phyloP scores from a whole-genome alignment of 2,888 invertebrate species.

The Boloria euphrosyne region DNA sequence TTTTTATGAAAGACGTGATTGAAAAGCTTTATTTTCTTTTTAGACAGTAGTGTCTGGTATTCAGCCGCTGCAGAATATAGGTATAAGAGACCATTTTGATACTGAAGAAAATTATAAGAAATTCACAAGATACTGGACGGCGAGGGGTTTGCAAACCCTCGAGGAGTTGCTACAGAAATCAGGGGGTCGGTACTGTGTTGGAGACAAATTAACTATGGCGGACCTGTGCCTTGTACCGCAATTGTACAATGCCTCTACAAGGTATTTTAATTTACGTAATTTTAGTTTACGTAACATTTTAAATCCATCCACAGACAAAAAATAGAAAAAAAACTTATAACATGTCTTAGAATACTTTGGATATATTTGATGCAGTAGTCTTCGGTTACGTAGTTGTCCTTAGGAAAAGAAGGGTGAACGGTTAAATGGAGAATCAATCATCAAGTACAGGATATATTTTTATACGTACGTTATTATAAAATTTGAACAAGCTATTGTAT shows the following conservation, averaged over 20 bases:
- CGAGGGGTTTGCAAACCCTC: constrained; percentile 80
- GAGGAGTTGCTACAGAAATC: constrained; percentile 74
- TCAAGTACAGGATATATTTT: too few relatives aligned
- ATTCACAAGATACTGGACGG: constrained; percentile 80
- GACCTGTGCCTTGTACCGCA: constrained; percentile 87
- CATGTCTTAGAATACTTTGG: too few relatives aligned
- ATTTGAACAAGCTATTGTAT: too few relatives aligned
- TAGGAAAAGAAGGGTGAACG: too few relatives aligned
- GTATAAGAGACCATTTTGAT: constrained; percentile 66
- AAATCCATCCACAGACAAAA: neutral
- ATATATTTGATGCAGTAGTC: too few relatives aligned
- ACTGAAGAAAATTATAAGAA: constrained; percentile 64
- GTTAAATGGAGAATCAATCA: too few relatives aligned
- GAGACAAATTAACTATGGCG: constrained; percentile 84
- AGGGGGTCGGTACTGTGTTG: constrained; percentile 82
- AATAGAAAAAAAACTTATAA: too few relatives aligned
- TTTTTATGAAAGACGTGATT: neutral
- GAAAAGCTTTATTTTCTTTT: constrained; percentile 10
- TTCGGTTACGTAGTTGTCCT: too few relatives aligned
- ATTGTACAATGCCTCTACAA: constrained; percentile 80
- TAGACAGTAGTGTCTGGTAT: constrained; percentile 84
- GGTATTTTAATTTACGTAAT: constrained; percentile 55
- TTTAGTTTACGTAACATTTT: neutral
- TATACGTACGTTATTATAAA: too few relatives aligned
- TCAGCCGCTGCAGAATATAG: constrained; percentile 86